Percentiles rank a stretch among this genome's conserved stretches.
phyloP scores from a whole-genome alignment of 2,113 vertebrate species.

The Macaca nemestrina region DNA sequence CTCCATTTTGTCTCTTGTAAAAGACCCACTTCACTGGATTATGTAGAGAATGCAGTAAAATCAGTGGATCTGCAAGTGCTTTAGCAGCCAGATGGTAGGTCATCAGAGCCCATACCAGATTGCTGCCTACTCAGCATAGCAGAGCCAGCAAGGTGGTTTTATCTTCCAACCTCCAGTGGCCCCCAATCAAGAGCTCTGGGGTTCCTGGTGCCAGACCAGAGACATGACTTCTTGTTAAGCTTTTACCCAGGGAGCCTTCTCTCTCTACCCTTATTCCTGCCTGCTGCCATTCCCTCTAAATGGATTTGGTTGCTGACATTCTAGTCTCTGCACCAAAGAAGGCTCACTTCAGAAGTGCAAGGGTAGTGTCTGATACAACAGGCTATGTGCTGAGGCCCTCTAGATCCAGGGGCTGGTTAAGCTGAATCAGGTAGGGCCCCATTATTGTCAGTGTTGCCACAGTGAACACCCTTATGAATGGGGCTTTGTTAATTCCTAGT shows the following conservation, averaged over 20 bases:
- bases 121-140: not conserved
- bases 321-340: conserved; percentile 8
- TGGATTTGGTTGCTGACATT: not conserved
- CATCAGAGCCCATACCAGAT: not conserved
- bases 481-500: not conserved
- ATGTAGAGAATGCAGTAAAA: not conserved
- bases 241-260: not conserved
- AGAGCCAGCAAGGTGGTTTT: not conserved
- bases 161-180: not conserved
- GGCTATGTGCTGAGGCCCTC: not conserved
- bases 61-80: not conserved
- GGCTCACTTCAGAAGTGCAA: not conserved
- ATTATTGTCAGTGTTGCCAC: not conserved
- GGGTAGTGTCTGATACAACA: not conserved
- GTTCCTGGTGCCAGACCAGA: conserved; percentile 23
- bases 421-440: not conserved
- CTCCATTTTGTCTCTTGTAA: conserved; percentile 16
- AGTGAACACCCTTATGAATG: not conserved
- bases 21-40: not conserved
- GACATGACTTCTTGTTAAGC: not conserved
- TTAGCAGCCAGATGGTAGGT: not conserved
- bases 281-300: not conserved
- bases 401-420: not conserved
- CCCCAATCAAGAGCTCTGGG: not conserved
- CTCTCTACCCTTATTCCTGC: not conserved